Conservation (phyloP, 2,113 vertebrate genomes). For the Echinops telfairi region DNA sequence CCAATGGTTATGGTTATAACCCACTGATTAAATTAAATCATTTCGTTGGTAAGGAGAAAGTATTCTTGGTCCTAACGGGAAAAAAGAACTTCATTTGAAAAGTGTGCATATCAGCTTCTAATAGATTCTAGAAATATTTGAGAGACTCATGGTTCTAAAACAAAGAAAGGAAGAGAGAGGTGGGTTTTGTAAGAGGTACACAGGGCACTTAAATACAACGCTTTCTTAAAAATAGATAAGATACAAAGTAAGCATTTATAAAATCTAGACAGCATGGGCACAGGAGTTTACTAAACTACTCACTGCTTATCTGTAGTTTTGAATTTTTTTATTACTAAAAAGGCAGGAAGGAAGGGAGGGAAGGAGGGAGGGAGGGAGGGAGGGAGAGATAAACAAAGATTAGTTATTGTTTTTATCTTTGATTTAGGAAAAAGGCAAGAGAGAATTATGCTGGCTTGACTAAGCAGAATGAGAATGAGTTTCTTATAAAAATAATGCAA, state of each 20-base stretch:
- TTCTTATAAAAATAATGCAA: conserved; percentile 1
- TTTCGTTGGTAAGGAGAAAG: neutral
- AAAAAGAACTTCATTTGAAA: neutral
- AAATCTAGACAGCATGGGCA: neutral
- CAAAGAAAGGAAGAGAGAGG: neutral
- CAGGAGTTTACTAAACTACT: neutral
- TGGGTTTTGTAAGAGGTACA: neutral
- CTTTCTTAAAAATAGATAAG: conserved; percentile 9
- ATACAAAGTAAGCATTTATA: conserved; percentile 34
- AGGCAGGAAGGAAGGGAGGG: conserved; percentile 28
- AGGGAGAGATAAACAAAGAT: neutral
- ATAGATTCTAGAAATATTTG: neutral
- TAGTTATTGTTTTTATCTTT: conserved; percentile 48
- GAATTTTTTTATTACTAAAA: conserved; percentile 33
- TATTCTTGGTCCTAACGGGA: neutral
- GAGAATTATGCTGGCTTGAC: conserved; percentile 30
- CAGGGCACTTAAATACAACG: neutral
- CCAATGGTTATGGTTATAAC: neutral
- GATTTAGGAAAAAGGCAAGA: neutral
- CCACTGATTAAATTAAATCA: conserved; percentile 17
- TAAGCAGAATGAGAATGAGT: neutral
- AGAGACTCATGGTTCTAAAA: neutral
- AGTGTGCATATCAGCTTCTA: neutral
- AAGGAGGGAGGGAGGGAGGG: neutral
- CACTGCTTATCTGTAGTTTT: conserved; percentile 36